Evolutionary conservation across 1,140 invertebrate genomes (phyloP).

Genomic region (Asobara japonica): DNA sequence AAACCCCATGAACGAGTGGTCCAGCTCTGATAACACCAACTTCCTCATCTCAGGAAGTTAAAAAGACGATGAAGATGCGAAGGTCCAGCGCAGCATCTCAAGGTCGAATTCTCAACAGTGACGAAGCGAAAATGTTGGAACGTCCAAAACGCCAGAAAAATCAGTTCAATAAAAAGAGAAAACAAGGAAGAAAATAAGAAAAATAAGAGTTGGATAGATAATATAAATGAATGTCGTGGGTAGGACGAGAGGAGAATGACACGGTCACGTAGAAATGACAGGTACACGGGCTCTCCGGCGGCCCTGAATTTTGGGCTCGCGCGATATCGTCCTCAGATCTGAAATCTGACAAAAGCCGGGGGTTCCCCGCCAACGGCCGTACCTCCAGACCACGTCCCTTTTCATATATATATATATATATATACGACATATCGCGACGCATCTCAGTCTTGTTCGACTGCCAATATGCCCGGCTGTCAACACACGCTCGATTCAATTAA

Average conservation of each 20-base stretch:
- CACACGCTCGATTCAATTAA: conserved; percentile 67
- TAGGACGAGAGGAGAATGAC: conserved; percentile 53
- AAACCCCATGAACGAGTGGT: too few species aligned
- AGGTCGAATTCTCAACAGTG: too few species aligned
- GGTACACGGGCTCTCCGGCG: conserved; percentile 59
- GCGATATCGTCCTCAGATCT: conserved; percentile 40
- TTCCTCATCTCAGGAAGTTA: too few species aligned
- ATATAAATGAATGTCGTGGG: conserved; percentile 39
- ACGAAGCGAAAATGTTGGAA: too few species aligned
- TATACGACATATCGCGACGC: conserved; percentile 9
- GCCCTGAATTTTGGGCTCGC: neutral
- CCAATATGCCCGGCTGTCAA: conserved; percentile 66
- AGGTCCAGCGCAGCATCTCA: too few species aligned
- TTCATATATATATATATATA: too few species aligned
- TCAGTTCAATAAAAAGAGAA: neutral
- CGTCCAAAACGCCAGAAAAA: neutral
- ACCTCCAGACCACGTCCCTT: neutral
- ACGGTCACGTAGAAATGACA: conserved; percentile 65
- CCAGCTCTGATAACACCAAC: too few species aligned
- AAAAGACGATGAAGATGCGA: too few species aligned
- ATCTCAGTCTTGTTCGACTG: conserved; percentile 50
- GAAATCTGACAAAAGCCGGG: conserved; percentile 7
- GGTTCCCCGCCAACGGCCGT: neutral
- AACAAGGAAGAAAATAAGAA: too few species aligned
- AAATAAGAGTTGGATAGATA: neutral